Conservation (phyloP, 2,888 invertebrate species). For the Drosophila nigritarsus region DNA sequence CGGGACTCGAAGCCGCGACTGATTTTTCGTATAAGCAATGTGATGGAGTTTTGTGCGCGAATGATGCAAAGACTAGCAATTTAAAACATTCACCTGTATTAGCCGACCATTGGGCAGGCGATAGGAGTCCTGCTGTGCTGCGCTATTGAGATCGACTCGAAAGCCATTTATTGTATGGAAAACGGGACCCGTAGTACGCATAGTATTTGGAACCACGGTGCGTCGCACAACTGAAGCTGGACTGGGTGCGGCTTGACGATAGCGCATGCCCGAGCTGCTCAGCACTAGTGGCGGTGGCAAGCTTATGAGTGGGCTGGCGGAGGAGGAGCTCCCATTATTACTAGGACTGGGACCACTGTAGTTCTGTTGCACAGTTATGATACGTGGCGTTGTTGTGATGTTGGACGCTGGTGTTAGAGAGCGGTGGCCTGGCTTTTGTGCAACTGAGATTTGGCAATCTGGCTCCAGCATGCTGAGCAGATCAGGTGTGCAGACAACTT, state of each 20-base stretch:
- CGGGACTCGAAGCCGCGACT: too few relatives aligned
- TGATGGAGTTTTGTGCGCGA: too few relatives aligned
- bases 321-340: slow-evolving; percentile 24
- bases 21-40: too few relatives aligned
- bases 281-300: slow-evolving; percentile 82
- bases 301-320: slow-evolving; percentile 43
- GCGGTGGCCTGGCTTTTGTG: slow-evolving; percentile 57
- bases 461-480: slow-evolving; percentile 84
- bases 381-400: slow-evolving; percentile 63
- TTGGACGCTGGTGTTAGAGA: slow-evolving; percentile 23
- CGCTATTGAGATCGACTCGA: slow-evolving; percentile 85
- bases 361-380: slow-evolving; percentile 69
- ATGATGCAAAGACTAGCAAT: neutral
- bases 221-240: slow-evolving; percentile 66
- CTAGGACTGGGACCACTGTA: slow-evolving; percentile 48
- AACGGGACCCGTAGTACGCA: slow-evolving; percentile 78
- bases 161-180: slow-evolving; percentile 85
- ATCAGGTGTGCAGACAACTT: slow-evolving; percentile 89
- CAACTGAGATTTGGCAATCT: slow-evolving; percentile 83
- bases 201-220: slow-evolving; percentile 74
- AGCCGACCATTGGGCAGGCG: slow-evolving; percentile 85
- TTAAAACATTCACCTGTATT: slow-evolving; percentile 71
- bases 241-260: slow-evolving; percentile 66
- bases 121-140: slow-evolving; percentile 85
- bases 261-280: slow-evolving; percentile 77